Base-by-base conservation (phyloP, 2,888 invertebrate genomes). In the Stenichneumon culpator region DNA sequence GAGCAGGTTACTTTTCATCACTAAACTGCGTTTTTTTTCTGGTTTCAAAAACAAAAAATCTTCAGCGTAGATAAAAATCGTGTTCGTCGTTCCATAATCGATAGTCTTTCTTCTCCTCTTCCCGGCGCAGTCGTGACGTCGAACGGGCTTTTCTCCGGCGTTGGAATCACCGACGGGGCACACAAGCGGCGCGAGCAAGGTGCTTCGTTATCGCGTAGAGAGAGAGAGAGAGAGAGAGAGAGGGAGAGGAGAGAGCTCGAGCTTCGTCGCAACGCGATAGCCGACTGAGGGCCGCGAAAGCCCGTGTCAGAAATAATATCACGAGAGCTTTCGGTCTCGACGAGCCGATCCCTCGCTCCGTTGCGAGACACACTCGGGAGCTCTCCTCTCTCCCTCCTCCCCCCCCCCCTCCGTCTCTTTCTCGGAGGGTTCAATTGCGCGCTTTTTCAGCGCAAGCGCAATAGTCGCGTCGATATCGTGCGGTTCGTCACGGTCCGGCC, bases 371-470 rank as follows among this genome's bases (percentile, higher is more conserved):
- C n/a, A 32, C 87, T 70, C 83, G 57, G 83, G 67, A 77, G 47
- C 67, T 75, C 57, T 80, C 52, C 54, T 54, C 78, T 60, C 79
- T 74, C 78, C 28, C 70, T 63, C 77, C n/a, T n/a, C 22, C 25
- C 19, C 52, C 60, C 16, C 16, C 5, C 16, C 32, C 25, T n/a
- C 44, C 25, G 28, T 36, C 65, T 72, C 68, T 19, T 70, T 80
- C 74, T n/a, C 19, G 54, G 22, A 16, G 39, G 39, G 19, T 57
- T 25, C 90, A 90, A 91, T 92, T 92, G 91, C 92, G 92, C 91
- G 92, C 90, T 92, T 92, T 90, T 90, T 89, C 88, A 88, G 89
- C 93, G 93, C 93, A 93, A 90, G 93, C 93, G 93, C 93, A 91
- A 89, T 91, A 87, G 50, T 25, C 70, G 82, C 86, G 87, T 88